Conservation (phyloP, 2,888 invertebrate species). For the Drosophila affinis region DNA sequence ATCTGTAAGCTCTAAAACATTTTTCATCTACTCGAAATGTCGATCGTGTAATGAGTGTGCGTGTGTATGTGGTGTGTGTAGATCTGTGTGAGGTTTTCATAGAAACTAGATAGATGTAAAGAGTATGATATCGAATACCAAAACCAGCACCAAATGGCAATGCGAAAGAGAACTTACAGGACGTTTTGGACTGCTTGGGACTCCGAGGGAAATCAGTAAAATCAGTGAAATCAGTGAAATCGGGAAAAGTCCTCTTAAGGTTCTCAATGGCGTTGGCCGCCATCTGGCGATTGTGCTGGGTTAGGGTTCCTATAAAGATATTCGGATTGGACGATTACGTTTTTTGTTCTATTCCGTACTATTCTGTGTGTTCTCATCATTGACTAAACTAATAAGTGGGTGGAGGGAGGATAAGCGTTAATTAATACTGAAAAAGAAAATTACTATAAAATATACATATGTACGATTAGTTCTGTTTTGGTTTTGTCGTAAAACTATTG, state of each 20-base stretch:
- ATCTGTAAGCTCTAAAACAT: constrained; percentile 11
- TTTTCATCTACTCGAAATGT: no score
- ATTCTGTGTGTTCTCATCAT: constrained; percentile 1
- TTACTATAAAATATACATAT: constrained; percentile 66
- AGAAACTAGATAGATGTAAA: constrained; percentile 32
- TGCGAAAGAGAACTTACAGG: constrained; percentile 55
- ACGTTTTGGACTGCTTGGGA: constrained; percentile 57
- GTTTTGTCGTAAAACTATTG: not conserved
- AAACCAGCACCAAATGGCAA: constrained; percentile 40
- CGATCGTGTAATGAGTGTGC: constrained; percentile 12
- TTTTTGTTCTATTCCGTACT: not conserved
- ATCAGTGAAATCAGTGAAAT: constrained; percentile 33
- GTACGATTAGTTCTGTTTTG: not conserved
- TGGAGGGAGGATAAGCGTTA: constrained; percentile 11
- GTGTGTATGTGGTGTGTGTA: constrained; percentile 7
- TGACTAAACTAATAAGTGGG: constrained; percentile 14
- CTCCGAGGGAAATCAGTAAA: constrained; percentile 38
- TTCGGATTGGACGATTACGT: constrained; percentile 15
- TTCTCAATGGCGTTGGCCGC: constrained; percentile 54
- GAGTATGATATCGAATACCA: constrained; percentile 31
- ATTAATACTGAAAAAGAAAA: constrained; percentile 73
- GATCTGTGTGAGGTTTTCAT: constrained; percentile 8
- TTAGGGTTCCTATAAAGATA: constrained; percentile 64
- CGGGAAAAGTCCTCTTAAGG: constrained; percentile 56
- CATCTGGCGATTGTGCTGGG: constrained; percentile 50